Base-by-base conservation (phyloP, 2,888 invertebrate genomes). In the Tromatobia lineatoria region DNA sequence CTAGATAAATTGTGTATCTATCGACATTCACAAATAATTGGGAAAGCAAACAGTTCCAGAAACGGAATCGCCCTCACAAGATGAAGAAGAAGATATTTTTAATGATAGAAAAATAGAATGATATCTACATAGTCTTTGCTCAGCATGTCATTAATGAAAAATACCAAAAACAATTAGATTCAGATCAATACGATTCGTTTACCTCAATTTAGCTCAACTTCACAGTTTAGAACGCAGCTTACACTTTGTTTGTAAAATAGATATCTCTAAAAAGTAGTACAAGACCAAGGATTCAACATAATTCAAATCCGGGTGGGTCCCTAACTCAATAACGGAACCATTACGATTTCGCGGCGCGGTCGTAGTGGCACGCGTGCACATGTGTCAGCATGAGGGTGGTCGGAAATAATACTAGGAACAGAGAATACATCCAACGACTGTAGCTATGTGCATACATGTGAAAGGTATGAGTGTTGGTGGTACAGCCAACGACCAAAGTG, bases 291-390 rank as follows among this genome's bases (percentile, higher is more conserved):
- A 61, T 61, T 47, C 85, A 89, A 90, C 88, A 87, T 66, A 89
- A 89, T 88, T 88, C 86, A 88, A 89, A 89, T 90, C 87, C 86
- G 69, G 83, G 78, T 83, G 71, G 80, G 85, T 87, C 86, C 86
- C 81, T 88, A 90, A 89, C 88, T 87, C 88, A 86, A 89, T 89
- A 90, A 89, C 80, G 84, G 87, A 88, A 88, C 90, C 88, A 89
- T 90, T 89, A 88, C 88, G 82, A 83, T 85, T 86, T 82, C 85
- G 86, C 77, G 29, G 29, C 73, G 29, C 38, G 11, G 57, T 45
- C 47, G 20, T 13, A 13, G 59, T 20, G 29, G 59, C 29, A 29
- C 0, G 47, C 29, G 18, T 1, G 59, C 20, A 57, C 57, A 8
- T 59, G 7, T 34, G 25, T 25, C 42, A 54, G n/a, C 25, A 20